These are phyloP conservation scores for Gonocerus acuteangulatus DNA, from an alignment of 2,888 invertebrate species.

Conservation along the genomic window DNA sequence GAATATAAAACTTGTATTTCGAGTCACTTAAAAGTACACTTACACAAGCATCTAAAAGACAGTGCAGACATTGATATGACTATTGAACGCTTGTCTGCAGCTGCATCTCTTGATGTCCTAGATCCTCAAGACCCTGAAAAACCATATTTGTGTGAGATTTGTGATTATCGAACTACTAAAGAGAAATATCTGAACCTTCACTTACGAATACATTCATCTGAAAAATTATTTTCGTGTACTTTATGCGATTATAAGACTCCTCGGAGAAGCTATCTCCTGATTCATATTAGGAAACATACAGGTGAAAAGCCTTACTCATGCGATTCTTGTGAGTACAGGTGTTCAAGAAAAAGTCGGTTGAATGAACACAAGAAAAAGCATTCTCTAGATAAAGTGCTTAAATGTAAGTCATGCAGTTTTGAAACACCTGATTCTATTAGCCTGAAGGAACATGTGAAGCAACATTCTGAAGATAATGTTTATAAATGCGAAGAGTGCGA, in stretches of 20 bases:
- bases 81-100: background rate
- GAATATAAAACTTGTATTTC: background rate
- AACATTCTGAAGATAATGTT: background rate
- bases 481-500: background rate
- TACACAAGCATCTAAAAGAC: slow-evolving; percentile 1
- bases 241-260: background rate
- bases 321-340: background rate
- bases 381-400: too few relatives aligned
- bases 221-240: background rate
- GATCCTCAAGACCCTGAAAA: background rate
- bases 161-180: background rate
- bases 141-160: background rate
- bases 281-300: background rate
- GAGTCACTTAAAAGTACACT: background rate
- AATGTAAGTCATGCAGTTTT: background rate
- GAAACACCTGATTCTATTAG: background rate
- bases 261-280: background rate
- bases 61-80: background rate
- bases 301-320: background rate
- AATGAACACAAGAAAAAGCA: background rate
- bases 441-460: too few relatives aligned
- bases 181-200: background rate
- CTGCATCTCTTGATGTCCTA: background rate
- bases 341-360: background rate
- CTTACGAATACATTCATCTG: background rate